These are phyloP conservation scores for Ostrea denselamellosa DNA, from an alignment of 1,140 invertebrate species.

Conservation along the genomic window DNA sequence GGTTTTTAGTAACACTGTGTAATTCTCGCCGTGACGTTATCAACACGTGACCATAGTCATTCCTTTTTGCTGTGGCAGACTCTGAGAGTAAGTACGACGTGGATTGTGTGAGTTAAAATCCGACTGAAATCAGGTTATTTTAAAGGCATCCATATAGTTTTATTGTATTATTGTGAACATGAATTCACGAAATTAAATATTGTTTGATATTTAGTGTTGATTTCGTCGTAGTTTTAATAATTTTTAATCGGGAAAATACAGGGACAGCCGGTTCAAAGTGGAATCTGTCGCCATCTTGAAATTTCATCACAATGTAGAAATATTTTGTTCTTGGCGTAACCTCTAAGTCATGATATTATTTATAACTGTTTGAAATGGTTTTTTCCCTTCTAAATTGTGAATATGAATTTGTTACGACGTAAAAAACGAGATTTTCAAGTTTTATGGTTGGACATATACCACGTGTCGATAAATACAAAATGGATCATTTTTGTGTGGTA, in stretches of 20 bases:
- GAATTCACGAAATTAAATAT: not conserved
- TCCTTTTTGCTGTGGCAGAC: conserved; percentile 28
- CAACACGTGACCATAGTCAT: conserved; percentile 9
- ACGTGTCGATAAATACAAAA: too few species aligned
- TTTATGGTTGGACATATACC: too few species aligned
- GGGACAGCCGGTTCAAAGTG: not conserved
- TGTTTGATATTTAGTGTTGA: not conserved
- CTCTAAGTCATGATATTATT: too few species aligned
- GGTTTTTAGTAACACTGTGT: not conserved
- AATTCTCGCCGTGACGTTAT: conserved; percentile 2
- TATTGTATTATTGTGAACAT: not conserved
- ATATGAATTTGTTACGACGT: too few species aligned
- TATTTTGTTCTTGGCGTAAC: not conserved
- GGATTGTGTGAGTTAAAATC: not conserved
- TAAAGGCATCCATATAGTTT: not conserved
- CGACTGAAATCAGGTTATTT: not conserved
- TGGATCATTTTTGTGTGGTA: too few species aligned
- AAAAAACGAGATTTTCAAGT: too few species aligned
- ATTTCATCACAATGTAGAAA: conserved; percentile 10
- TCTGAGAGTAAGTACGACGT: conserved; percentile 20
- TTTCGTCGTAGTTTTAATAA: not conserved
- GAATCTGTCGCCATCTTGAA: conserved; percentile 13
- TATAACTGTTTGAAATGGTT: too few species aligned
- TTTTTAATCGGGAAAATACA: not conserved
- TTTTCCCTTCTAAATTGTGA: too few species aligned